Percentiles rank a stretch among this genome's conserved stretches.
These are phyloP conservation scores for Xiphophorus birchmanni DNA, from an alignment of 2,797 vertebrate genomes.

Conservation along the genomic window DNA sequence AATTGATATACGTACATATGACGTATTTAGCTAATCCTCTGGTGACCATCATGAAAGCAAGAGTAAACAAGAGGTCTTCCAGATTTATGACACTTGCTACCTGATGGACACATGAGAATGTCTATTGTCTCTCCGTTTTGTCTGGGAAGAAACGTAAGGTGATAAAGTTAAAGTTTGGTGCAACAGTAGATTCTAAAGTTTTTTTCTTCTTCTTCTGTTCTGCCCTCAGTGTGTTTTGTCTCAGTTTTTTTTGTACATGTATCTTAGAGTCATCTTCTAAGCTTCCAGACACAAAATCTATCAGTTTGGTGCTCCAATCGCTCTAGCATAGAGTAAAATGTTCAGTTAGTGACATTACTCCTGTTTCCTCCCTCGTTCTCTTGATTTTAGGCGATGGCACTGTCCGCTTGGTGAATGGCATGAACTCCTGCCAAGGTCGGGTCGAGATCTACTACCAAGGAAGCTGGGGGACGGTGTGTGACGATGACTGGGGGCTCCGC, in stretches of 20 bases:
- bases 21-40: conserved; percentile 30
- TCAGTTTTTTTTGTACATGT: conserved; percentile 18
- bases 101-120: conserved; percentile 56
- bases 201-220: neutral
- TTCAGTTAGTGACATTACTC: neutral
- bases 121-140: conserved; percentile 56
- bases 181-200: conserved; percentile 31
- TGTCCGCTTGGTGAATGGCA: conserved; percentile 86
- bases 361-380: conserved; percentile 4
- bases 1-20: conserved; percentile 31
- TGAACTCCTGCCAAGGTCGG: conserved; percentile 86
- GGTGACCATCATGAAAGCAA: conserved; percentile 15
- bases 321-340: neutral
- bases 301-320: neutral
- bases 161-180: conserved; percentile 39
- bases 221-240: conserved; percentile 24
- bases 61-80: conserved; percentile 2
- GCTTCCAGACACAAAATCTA: neutral
- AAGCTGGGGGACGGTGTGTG: conserved; percentile 94
- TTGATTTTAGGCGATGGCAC: conserved; percentile 85
- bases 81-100: conserved; percentile 19
- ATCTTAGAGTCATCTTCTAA: neutral
- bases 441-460: conserved; percentile 92
- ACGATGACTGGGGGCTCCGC: conserved; percentile 89
- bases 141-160: conserved; percentile 30